These are phyloP conservation scores for Dipodomys spectabilis DNA, from an alignment of 2,113 vertebrate genomes.

Conservation along the genomic window DNA sequence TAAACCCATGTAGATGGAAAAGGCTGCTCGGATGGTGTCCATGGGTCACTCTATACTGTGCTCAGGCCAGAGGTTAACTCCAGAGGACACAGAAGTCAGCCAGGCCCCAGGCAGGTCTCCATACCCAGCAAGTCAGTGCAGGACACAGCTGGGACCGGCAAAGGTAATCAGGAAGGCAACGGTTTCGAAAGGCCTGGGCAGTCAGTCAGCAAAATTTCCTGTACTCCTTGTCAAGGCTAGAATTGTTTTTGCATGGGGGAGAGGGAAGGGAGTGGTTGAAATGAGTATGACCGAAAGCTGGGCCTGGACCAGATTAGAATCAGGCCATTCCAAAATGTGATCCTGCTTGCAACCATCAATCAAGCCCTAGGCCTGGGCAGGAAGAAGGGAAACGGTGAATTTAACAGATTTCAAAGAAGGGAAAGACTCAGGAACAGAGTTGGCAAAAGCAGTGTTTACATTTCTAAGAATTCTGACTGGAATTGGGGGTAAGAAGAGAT, in stretches of 20 bases:
- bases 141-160: background rate
- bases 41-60: background rate
- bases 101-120: background rate
- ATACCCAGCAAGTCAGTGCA: background rate
- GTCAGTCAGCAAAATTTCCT: conserved; percentile 35
- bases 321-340: background rate
- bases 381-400: background rate
- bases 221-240: background rate
- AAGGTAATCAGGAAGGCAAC: background rate
- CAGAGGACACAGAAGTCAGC: background rate
- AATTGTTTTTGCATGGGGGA: background rate
- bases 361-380: background rate
- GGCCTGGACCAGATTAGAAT: background rate
- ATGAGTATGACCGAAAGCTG: background rate
- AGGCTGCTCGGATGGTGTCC: background rate
- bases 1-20: background rate
- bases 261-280: background rate
- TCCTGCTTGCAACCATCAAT: background rate
- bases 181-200: background rate
- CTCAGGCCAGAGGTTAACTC: background rate
- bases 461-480: conserved; percentile 1
- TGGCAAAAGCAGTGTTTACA: background rate
- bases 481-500: background rate
- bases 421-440: background rate
- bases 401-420: background rate